These are phyloP conservation scores for Prionchulus punctatus DNA, from an alignment of 2,888 invertebrate genomes.

Conservation along the genomic window DNA sequence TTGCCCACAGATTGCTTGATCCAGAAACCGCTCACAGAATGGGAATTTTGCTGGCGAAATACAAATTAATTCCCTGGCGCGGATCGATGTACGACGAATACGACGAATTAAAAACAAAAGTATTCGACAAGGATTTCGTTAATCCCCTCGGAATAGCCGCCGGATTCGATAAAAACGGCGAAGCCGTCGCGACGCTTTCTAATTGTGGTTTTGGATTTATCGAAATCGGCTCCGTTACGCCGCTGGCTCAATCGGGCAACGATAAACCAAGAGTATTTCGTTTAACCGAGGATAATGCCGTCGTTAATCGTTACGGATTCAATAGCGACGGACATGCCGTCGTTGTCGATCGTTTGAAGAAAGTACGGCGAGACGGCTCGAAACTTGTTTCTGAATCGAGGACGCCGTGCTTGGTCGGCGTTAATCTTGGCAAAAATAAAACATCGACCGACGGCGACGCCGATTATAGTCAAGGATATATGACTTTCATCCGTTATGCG, in stretches of 20 bases:
- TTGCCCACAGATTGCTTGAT: conserved; percentile 22
- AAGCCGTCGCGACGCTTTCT: conserved; percentile 64
- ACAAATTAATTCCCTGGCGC: conserved; percentile 26
- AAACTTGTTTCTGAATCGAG: too few relatives aligned
- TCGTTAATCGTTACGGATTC: conserved; percentile 85
- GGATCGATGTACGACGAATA: background rate
- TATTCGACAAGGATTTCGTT: conserved; percentile 41
- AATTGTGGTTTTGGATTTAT: conserved; percentile 76
- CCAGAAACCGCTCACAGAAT: conserved; percentile 33
- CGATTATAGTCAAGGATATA: conserved; percentile 67
- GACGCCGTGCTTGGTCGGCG: conserved; percentile 58
- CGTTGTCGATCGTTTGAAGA: conserved; percentile 21
- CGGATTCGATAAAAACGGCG: conserved; percentile 93
- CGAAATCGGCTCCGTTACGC: conserved; percentile 90
- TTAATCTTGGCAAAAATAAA: conserved; percentile 94
- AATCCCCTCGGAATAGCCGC: conserved; percentile 96
- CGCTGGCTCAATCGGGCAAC: conserved; percentile 78
- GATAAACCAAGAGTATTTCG: conserved; percentile 80
- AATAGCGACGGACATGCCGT: conserved; percentile 73
- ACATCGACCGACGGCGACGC: conserved; percentile 50
- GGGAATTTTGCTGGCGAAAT: conserved; percentile 29
- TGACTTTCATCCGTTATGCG: conserved; percentile 60
- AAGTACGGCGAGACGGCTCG: background rate
- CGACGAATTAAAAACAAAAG: background rate
- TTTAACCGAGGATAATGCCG: conserved; percentile 60